A percentile compares a stretch with the other conserved stretches of the same genome.
Evolutionary conservation across 1,140 invertebrate genomes (phyloP).

Genomic region (Atta texana): DNA sequence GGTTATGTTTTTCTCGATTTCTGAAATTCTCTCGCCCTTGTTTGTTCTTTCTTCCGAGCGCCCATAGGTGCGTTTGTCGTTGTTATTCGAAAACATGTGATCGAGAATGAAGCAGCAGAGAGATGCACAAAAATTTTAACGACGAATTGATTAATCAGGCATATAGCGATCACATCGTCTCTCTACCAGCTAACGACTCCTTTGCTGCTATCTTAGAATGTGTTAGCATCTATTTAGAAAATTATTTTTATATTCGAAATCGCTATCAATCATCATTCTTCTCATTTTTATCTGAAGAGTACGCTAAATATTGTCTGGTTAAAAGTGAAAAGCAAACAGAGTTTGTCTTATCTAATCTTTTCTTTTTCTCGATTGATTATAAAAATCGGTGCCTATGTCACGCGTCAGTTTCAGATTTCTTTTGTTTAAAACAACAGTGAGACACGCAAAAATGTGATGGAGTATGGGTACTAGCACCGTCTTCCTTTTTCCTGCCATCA

Average conservation of each 20-base stretch:
- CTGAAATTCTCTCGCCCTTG: conserved; percentile 22
- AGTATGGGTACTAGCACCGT: conserved; percentile 69
- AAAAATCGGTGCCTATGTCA: background rate
- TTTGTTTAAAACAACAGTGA: conserved; percentile 36
- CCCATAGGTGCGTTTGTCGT: conserved; percentile 6
- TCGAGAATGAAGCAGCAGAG: conserved; percentile 9
- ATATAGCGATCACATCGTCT: conserved; percentile 14
- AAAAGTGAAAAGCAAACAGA: background rate
- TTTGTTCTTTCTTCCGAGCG: conserved; percentile 37
- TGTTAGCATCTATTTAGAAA: conserved; percentile 35
- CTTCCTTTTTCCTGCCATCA: conserved; percentile 74
- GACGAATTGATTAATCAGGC: background rate
- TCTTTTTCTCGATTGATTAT: conserved; percentile 20
- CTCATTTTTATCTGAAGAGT: conserved; percentile 17
- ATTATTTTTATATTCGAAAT: conserved; percentile 30
- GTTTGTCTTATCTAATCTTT: background rate
- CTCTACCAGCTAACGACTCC: conserved; percentile 47
- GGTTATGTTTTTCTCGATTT: conserved; percentile 25
- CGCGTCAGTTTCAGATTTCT: conserved; percentile 35
- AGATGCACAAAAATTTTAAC: conserved; percentile 5
- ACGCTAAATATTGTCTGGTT: background rate
- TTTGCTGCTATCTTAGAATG: conserved; percentile 39
- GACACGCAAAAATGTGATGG: conserved; percentile 57
- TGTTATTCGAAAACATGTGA: conserved; percentile 33
- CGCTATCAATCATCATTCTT: conserved; percentile 5